Base-by-base conservation (phyloP, 2,888 invertebrate genomes). In the Cheilosia pagana region DNA sequence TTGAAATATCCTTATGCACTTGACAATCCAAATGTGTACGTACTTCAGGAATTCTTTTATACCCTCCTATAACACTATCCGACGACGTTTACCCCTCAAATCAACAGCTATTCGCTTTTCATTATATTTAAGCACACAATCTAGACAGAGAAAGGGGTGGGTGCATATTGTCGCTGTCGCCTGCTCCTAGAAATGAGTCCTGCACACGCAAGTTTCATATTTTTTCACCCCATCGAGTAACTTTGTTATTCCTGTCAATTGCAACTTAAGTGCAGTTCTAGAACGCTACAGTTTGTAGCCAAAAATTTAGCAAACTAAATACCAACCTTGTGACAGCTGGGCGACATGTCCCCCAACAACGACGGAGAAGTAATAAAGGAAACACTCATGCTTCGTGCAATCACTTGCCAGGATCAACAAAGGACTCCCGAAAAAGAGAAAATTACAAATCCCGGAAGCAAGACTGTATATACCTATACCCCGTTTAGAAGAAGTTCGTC, bases 261-360 rank as follows among this genome's bases (percentile, higher is more conserved):
- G 82, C 82, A 82, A 25, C 62, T 77, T 43, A 62, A 77, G 82
- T 82, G 82, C 82, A 82, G 43, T 67, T 67, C 41, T 45, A 48
- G 62, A 62, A 41, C 45, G 41, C 16, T 12, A 12, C 5, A 4
- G 2, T 10, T 35, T 16, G 53, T 16, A 45, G 43, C 10, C 39
- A 52, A 5, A 68, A 21, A 57, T 78, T 63, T 65, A 8, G 43
- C 67, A 35, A 43, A 52, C 45, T 39, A 41, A 57, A 63, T 71
- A 16, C 23, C 63, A 31, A 25, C 35, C 65, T 79, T 60, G 71
- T 60, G 65, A 65, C 71, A 79, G 53, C 59, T 52, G 21, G 50
- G 50, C 45, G 62, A 71, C 60, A 60, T 48, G 52, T 62, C 35
- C 59, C 45, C 43, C 60, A 23, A 50, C 12, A 19, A 41, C 21